Percentiles rank a stretch among this genome's conserved stretches.
Evolutionary conservation across 2,888 invertebrate species (phyloP).

Genomic region (Silvanus unidentatus): DNA sequence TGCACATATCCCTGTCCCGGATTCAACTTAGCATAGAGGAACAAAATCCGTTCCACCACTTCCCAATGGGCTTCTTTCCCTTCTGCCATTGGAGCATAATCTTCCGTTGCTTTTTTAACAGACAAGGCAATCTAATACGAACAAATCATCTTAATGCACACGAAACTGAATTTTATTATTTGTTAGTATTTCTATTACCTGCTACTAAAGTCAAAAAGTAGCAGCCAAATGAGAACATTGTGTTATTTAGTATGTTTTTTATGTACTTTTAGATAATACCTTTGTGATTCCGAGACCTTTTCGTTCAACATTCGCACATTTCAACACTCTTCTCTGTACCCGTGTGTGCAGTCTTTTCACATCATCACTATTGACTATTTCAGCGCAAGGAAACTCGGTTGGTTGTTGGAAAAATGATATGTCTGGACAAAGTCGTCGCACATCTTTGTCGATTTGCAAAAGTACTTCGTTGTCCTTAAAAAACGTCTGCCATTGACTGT

Average conservation of each 20-base stretch:
- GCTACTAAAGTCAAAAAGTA: conserved; percentile 27
- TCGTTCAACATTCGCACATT: conserved; percentile 81
- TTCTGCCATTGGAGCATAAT: conserved; percentile 78
- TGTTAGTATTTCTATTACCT: conserved; percentile 21
- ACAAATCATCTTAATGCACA: background rate
- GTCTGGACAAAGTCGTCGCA: conserved; percentile 88
- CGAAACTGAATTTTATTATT: background rate
- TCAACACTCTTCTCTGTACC: conserved; percentile 79
- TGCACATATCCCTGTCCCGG: conserved; percentile 95
- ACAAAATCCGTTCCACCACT: conserved; percentile 93
- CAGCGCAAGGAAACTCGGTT: conserved; percentile 82
- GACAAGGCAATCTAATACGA: conserved; percentile 58
- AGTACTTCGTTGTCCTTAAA: conserved; percentile 98
- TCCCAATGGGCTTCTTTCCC: conserved; percentile 98
- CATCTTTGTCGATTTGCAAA: conserved; percentile 96
- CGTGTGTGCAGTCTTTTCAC: conserved; percentile 80
- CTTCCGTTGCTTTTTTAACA: conserved; percentile 69
- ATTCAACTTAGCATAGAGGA: conserved; percentile 96
- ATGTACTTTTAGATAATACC: conserved; percentile 50
- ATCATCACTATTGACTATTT: conserved; percentile 73
- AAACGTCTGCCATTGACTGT: conserved; percentile 92
- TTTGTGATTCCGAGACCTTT: conserved; percentile 84
- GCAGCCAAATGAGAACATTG: conserved; percentile 20
- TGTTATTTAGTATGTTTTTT: background rate
- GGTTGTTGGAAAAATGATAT: conserved; percentile 96